phyloP scores from a whole-genome alignment of 2,888 invertebrate species.

The Phania funesta region DNA sequence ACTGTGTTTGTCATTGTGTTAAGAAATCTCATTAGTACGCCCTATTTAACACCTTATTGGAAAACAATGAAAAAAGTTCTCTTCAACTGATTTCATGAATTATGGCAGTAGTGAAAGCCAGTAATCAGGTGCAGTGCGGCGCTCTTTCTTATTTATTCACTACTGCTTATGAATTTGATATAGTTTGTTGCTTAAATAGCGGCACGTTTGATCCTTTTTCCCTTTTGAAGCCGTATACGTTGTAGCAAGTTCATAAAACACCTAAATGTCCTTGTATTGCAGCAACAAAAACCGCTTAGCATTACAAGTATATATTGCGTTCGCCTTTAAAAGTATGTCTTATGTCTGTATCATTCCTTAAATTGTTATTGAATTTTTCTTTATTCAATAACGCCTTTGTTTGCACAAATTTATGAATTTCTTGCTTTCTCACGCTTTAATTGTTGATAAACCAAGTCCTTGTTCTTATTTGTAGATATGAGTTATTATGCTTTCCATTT shows the following conservation, averaged over 20 bases:
- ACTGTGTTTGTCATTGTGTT: conserved; percentile 49
- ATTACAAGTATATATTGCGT: neutral
- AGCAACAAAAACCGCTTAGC: neutral
- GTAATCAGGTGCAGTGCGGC: conserved; percentile 57
- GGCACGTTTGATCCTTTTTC: conserved; percentile 29
- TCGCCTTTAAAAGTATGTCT: neutral
- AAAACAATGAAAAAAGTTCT: conserved; percentile 54
- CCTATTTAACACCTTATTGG: conserved; percentile 78
- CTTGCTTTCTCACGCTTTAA: conserved; percentile 64
- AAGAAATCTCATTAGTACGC: conserved; percentile 78
- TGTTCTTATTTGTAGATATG: neutral
- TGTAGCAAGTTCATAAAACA: conserved; percentile 51
- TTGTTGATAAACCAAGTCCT: neutral
- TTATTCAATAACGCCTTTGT: conserved; percentile 23
- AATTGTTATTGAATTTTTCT: conserved; percentile 26
- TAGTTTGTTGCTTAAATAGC: conserved; percentile 46
- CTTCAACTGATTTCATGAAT: conserved; percentile 11
- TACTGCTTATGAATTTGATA: conserved; percentile 33
- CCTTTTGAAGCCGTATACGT: neutral
- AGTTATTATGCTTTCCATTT: conserved; percentile 31
- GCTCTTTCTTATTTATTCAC: neutral
- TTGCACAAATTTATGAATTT: conserved; percentile 54
- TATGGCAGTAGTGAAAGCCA: neutral
- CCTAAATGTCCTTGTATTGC: conserved; percentile 40
- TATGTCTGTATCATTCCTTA: conserved; percentile 10